phyloP scores from a whole-genome alignment of 2,888 invertebrate species.

The Drosophila borborema region DNA sequence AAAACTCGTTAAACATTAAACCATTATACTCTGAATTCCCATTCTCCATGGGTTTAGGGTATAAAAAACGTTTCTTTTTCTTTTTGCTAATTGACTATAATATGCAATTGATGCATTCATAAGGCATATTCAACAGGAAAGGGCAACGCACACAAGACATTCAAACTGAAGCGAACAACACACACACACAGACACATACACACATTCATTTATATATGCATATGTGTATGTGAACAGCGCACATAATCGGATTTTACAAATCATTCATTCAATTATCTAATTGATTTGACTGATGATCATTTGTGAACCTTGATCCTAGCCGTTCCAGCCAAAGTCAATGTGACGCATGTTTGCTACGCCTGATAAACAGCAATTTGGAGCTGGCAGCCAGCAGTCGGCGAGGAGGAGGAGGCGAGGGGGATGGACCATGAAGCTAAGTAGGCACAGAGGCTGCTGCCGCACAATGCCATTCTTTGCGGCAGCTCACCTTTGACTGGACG shows the following conservation, averaged over 20 bases:
- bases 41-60: too few species aligned
- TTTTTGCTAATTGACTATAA: constrained; percentile 19
- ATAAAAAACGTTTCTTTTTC: constrained; percentile 38
- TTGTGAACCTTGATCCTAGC: constrained; percentile 75
- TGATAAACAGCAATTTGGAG: constrained; percentile 56
- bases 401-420: background rate
- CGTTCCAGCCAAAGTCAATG: constrained; percentile 59
- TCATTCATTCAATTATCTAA: constrained; percentile 80
- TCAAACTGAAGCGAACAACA: constrained; percentile 15
- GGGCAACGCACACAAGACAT: constrained; percentile 18
- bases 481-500: constrained; percentile 52
- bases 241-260: constrained; percentile 80
- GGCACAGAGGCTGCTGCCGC: background rate
- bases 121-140: constrained; percentile 48
- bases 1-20: too few species aligned
- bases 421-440: background rate
- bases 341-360: constrained; percentile 78
- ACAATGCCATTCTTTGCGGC: constrained; percentile 34
- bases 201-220: background rate
- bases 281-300: constrained; percentile 82
- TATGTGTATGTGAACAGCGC: constrained; percentile 23
- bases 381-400: constrained; percentile 15
- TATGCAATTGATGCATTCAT: constrained; percentile 32
- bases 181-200: constrained; percentile 1
- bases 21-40: background rate